phyloP scores from a whole-genome alignment of 2,797 vertebrate species.

The Telmatherina bonti region DNA sequence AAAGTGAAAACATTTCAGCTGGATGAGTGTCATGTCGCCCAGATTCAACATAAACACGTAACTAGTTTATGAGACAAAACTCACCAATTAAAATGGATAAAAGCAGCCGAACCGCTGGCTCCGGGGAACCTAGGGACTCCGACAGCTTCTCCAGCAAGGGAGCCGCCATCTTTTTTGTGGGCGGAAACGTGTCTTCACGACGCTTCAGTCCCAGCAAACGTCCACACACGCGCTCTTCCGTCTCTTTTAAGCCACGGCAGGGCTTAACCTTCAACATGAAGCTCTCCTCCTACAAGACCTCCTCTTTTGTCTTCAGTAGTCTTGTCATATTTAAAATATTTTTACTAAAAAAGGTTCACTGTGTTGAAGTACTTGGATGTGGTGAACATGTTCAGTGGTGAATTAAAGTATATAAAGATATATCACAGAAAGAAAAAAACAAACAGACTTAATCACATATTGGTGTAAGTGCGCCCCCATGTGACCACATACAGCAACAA shows the following conservation, averaged over 20 bases:
- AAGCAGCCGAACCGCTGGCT: slow-evolving; percentile 93
- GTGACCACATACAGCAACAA: slow-evolving; percentile 4
- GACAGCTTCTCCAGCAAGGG: slow-evolving; percentile 86
- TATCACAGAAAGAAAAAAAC: no score
- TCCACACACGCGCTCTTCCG: not conserved
- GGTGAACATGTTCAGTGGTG: not conserved
- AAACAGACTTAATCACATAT: fast-evolving
- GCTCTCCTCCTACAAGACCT: slow-evolving; percentile 50
- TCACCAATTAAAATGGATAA: slow-evolving; percentile 93
- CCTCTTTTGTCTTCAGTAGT: slow-evolving; percentile 3
- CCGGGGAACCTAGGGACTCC: slow-evolving; percentile 90
- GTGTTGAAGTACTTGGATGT: no score
- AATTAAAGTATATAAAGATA: not conserved
- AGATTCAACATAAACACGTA: not conserved
- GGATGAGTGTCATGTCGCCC: not conserved
- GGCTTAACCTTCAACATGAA: slow-evolving; percentile 17
- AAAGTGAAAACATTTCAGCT: not conserved
- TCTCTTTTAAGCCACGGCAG: slow-evolving; percentile 28
- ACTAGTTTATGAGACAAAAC: slow-evolving; percentile 41
- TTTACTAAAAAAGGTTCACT: no score
- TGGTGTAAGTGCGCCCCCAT: slow-evolving; percentile 27
- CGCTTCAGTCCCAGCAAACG: slow-evolving; percentile 42
- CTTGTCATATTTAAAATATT: no score
- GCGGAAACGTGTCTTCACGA: slow-evolving; percentile 79
- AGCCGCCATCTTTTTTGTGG: slow-evolving; percentile 88